Base-by-base conservation (phyloP, 1,140 invertebrate genomes). In the Metopolophium dirhodum region DNA sequence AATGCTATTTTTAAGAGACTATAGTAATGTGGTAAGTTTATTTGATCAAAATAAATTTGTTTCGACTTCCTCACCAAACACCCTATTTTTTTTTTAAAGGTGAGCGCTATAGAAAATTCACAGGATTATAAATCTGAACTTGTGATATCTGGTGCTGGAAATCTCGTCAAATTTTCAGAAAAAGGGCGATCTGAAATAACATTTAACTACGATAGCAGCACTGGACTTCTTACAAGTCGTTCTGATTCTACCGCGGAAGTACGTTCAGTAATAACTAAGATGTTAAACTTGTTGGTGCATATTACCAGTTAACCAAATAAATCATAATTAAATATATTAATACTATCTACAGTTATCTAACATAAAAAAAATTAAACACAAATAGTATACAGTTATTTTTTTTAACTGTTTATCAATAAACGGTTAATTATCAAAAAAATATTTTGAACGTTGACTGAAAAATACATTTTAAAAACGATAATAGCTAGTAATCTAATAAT, bases 31-130 rank as follows among this genome's bases (percentile, higher is more conserved):
- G 51, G 97, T 98, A 93, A 94, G 94, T 94, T 90, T 54, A 93
- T 35, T 89, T 23, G 1, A 26, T 37, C 20, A 2, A 41, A 37
- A 57, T n/a, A 26, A 61, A 68, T 68, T 20, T 61, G 14, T n/a
- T 77, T 61, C 7, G 30, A n/a, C 54, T 2, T 49, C 30, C 47
- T 49, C 9, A 57, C 87, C 22, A n/a, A 83, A 47, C 11, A 0
- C 30, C 8, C 23, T 26, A 3, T 90, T 2, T 45, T n/a, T 1
- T 94, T 37, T 94, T 94, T 2, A 14, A 83, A 95, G 95, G 96
- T 96, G 0, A 98, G 98, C 94, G 98, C 98, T 11, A 99, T 99
- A 94, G 98, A 99, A 96, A 98, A 98, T 94, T 98, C 98, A 23
- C 98, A 98, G 95, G 98, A 98, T 95, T 98, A 98, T 95, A 98